Base-by-base conservation (phyloP, 92 coral and sea anemone genomes). In the Phymanthus crucifer region DNA sequence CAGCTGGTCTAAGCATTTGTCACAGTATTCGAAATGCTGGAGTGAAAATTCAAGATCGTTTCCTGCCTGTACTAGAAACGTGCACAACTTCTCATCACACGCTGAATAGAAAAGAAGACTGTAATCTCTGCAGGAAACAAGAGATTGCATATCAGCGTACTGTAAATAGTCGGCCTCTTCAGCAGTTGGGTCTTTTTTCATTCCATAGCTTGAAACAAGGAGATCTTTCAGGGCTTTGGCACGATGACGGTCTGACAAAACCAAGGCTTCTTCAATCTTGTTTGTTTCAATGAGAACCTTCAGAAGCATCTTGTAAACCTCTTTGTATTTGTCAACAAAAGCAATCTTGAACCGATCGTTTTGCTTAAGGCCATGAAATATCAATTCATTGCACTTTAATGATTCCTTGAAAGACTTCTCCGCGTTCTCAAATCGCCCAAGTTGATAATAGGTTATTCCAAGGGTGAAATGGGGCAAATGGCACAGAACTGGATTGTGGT, bases 111-210 rank as follows among this genome's bases (percentile, higher is more conserved):
- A 68, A 40, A 68, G 21, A 18, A 68, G 35, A 68, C 40, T 29
- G 37, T 18, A 68, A 3, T 31, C 6, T 19, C 73, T 29, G 35
- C 37, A 31, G 32, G 73, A 68, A n/a, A 68, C 37, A 68, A 68
- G 73, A 68, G 73, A 68, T 17, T 61, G 37, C 1, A 68, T 8
- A 68, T 68, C 73, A 31, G 43, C 35, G 23, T 68, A 68, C 73
- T 68, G 73, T 19, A 68, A n/a, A 68, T 0, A n/a, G n/a, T n/a
- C n/a, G n/a, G n/a, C 48, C 18, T 19, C n/a, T 14, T 32, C 40
- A 29, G 18, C 21, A 37, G 7, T 37, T 32, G 5, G 23, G 10
- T 43, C 48, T 68, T 34, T 32, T 11, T 18, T 32, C 73, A 68
- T 68, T 34, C 40, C 37, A 34, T 68, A 68, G 73, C 37, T 68